These are phyloP conservation scores for Megastigmus dorsalis DNA, from an alignment of 2,888 invertebrate species.

Conservation along the genomic window DNA sequence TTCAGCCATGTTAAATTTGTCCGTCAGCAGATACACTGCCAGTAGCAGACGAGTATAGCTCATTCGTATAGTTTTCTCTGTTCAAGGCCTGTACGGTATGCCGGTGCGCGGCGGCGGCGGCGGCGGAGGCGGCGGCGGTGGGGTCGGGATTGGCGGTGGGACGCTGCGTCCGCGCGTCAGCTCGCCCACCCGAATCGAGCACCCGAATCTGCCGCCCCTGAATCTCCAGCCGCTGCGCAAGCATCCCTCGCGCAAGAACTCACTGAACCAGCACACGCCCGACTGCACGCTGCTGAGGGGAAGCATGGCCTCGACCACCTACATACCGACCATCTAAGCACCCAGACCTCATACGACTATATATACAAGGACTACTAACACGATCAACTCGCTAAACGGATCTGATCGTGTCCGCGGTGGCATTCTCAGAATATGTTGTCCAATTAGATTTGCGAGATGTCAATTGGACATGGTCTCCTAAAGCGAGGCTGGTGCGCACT, in stretches of 20 bases:
- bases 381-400: too few species aligned
- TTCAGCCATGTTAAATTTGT: too few species aligned
- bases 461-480: too few species aligned
- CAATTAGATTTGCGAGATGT: too few species aligned
- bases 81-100: conserved; percentile 51
- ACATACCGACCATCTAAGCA: conserved; percentile 69
- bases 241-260: conserved; percentile 68
- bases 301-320: conserved; percentile 66
- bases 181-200: conserved; percentile 87
- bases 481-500: too few species aligned
- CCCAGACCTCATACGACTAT: too few species aligned
- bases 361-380: too few species aligned
- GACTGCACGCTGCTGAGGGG: conserved; percentile 66
- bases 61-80: conserved; percentile 41
- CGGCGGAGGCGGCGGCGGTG: conserved; percentile 57
- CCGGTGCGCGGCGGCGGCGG: conserved; percentile 54
- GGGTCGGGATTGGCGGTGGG: conserved; percentile 62
- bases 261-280: conserved; percentile 63
- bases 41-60: too few species aligned
- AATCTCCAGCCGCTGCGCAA: conserved; percentile 80
- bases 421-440: too few species aligned
- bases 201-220: conserved; percentile 87
- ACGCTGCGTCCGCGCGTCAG: conserved; percentile 82
- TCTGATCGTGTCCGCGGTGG: too few species aligned
- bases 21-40: too few species aligned